Evolutionary conservation across 2,888 invertebrate species (phyloP), one percentile per base, ranked within the genome.

Genomic region (Seladonia tumulorum): DNA sequence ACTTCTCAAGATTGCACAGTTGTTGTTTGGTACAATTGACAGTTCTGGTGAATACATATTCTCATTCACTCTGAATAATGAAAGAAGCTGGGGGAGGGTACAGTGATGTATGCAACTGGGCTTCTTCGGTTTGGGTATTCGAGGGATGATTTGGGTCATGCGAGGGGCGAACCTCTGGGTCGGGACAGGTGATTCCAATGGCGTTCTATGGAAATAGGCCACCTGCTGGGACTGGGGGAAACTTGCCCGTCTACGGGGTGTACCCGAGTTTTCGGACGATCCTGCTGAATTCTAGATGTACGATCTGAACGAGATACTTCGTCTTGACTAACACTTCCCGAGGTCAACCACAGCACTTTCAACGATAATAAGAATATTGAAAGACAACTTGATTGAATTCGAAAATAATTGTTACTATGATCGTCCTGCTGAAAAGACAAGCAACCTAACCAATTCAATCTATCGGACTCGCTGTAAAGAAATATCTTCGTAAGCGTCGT

Each of bases 181-280:
- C 25, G 16, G 66, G 35, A 29, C 66, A 66, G 66, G 66, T 66
- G 66, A 29, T 35, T 66, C 35, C 10, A 25, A 70, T 25, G 71
- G 57, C 79, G 57, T 78, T 60, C 75, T 72, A 72, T 71, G 72
- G 16, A 12, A 49, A 47, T 14, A 45, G 49, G 72, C 47, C 49
- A 12, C 47, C 76, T 68, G 66, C 10, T n/a, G 29, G 66, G 29
- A 35, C 66, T 29, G 29, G 18, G 18, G 66, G 35, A 66, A 66
- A 63, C 25, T 63, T 63, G 25, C 5, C 14, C 16, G 16, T 63
- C 63, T 63, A 63, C 63, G 16, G 25, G 63, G 66, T 35, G 66
- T 53, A 10, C 22, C 3, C 53, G 22, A 53, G 53, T 53, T 53
- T 53, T 53, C n/a, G n/a, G 22, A 22, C 49, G 2, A 8, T 53